These are phyloP conservation scores for Calliphora vomitoria DNA, from an alignment of 2,888 invertebrate species.

Conservation along the genomic window DNA sequence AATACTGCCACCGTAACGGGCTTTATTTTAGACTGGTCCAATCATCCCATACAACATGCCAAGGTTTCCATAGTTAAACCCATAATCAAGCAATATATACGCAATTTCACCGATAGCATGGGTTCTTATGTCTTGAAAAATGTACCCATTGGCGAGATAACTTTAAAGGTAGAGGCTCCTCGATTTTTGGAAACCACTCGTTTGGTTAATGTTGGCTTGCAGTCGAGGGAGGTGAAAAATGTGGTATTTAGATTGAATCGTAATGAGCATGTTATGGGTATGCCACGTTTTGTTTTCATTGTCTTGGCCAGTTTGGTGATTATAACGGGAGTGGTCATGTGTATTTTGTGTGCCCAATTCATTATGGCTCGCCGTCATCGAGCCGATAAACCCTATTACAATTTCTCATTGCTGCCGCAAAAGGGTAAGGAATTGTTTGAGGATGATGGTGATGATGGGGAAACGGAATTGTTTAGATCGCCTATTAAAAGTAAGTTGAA, in stretches of 20 bases:
- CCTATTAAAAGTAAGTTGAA: slow-evolving; percentile 82
- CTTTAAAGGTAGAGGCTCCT: slow-evolving; percentile 86
- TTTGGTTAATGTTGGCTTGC: slow-evolving; percentile 81
- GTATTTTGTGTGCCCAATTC: slow-evolving; percentile 81
- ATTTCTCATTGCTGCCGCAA: slow-evolving; percentile 83
- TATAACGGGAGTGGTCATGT: slow-evolving; percentile 79
- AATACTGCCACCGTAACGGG: slow-evolving; percentile 83
- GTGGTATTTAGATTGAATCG: slow-evolving; percentile 89
- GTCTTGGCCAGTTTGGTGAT: slow-evolving; percentile 87
- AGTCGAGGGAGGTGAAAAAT: slow-evolving; percentile 85
- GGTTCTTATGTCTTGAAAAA: slow-evolving; percentile 80
- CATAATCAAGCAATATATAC: slow-evolving; percentile 82
- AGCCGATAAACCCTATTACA: slow-evolving; percentile 82
- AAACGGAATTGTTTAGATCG: slow-evolving; percentile 83
- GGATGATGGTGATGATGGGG: slow-evolving; percentile 83
- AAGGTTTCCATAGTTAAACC: slow-evolving; percentile 85
- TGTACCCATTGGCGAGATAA: slow-evolving; percentile 84
- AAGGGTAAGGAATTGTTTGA: slow-evolving; percentile 82
- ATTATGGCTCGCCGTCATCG: slow-evolving; percentile 79
- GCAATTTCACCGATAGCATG: slow-evolving; percentile 80
- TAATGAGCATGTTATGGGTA: slow-evolving; percentile 89
- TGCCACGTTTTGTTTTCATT: slow-evolving; percentile 91
- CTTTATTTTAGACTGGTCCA: slow-evolving; percentile 86
- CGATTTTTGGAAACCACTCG: slow-evolving; percentile 86
- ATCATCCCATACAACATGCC: slow-evolving; percentile 86